These are phyloP conservation scores for Burhinus oedicnemus DNA, from an alignment of 2,113 vertebrate genomes.

Conservation along the genomic window DNA sequence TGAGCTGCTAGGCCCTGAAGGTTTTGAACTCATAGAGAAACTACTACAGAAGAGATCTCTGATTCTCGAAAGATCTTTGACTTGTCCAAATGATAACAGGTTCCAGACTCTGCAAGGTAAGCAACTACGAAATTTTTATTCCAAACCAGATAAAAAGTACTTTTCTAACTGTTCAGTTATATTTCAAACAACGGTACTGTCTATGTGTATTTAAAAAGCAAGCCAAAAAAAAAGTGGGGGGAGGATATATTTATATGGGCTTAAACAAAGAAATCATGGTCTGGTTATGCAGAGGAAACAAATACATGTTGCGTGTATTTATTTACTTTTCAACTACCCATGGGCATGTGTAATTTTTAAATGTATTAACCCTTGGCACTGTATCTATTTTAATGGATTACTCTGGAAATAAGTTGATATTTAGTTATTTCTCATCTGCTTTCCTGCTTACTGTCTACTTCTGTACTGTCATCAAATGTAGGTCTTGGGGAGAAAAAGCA, in stretches of 20 bases:
- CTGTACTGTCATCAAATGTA: neutral
- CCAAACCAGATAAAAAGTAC: neutral
- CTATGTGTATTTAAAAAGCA: neutral
- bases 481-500: neutral
- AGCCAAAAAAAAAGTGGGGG: neutral
- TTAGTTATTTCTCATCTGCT: neutral
- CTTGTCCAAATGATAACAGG: slow-evolving; percentile 77
- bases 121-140: neutral
- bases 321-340: neutral
- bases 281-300: neutral
- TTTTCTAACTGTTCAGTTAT: neutral
- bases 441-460: neutral
- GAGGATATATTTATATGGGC: neutral
- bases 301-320: neutral
- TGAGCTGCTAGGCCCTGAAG: slow-evolving; percentile 93
- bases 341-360: neutral
- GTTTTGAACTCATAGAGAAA: slow-evolving; percentile 92
- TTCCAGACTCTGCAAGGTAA: slow-evolving; percentile 83
- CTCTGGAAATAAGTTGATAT: neutral
- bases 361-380: neutral
- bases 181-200: neutral
- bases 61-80: slow-evolving; percentile 85
- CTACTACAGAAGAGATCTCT: slow-evolving; percentile 87
- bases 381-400: neutral
- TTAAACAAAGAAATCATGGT: neutral